Evolutionary conservation across 2,113 vertebrate species (phyloP).

Genomic region (Nyctereutes procyonoides): DNA sequence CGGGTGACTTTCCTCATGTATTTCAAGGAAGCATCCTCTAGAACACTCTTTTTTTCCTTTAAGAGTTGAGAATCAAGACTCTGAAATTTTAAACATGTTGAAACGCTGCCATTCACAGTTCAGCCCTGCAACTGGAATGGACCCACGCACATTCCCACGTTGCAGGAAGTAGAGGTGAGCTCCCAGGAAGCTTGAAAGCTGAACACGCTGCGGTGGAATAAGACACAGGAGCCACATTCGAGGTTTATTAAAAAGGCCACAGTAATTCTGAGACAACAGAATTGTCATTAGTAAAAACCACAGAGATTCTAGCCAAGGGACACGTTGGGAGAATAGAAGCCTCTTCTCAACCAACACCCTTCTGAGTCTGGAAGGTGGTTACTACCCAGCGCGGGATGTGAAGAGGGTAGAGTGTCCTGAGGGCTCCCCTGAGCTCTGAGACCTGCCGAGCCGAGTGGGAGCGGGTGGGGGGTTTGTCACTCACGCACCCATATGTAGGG

Average conservation of each 20-base stretch:
- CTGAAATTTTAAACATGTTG: not conserved
- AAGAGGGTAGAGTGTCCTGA: not conserved
- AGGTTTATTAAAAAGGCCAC: conserved; percentile 25
- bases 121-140: not conserved
- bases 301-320: not conserved
- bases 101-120: not conserved
- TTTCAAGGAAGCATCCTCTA: not conserved
- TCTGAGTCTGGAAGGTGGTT: not conserved
- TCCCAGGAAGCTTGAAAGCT: not conserved
- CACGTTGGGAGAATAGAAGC: not conserved
- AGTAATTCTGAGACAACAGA: not conserved
- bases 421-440: not conserved
- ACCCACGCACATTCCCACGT: not conserved
- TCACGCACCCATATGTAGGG: accelerated
- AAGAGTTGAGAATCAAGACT: not conserved
- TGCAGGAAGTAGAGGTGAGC: not conserved
- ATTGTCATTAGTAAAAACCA: not conserved
- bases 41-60: not conserved
- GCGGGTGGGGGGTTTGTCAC: accelerated
- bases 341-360: not conserved
- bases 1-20: not conserved
- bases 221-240: not conserved
- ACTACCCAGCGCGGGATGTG: not conserved
- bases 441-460: not conserved
- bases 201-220: not conserved